Evolutionary conservation across 2,888 invertebrate genomes (phyloP).

Genomic region (Spicauda simplicius): DNA sequence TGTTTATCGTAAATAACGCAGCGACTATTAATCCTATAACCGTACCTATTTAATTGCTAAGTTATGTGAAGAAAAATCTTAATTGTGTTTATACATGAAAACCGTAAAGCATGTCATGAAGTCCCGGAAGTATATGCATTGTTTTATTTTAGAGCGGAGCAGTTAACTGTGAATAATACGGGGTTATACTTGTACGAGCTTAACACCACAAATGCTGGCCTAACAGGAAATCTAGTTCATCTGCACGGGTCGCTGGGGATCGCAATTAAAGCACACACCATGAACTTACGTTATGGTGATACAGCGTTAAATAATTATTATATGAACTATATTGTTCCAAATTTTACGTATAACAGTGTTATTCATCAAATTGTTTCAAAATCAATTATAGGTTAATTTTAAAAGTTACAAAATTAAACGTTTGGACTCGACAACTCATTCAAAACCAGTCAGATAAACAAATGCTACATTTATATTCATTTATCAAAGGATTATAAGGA

Average conservation of each 20-base stretch:
- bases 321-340: not conserved
- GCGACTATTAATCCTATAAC: not conserved
- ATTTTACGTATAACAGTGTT: too few relatives aligned
- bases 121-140: conserved; percentile 48
- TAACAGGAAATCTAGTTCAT: conserved; percentile 72
- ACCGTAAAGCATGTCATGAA: conserved; percentile 47
- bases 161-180: conserved; percentile 57
- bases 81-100: conserved; percentile 17
- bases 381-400: too few relatives aligned
- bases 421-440: too few relatives aligned
- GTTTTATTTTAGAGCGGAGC: conserved; percentile 59
- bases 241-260: conserved; percentile 65
- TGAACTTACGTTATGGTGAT: conserved; percentile 43
- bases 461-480: not conserved
- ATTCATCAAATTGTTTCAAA: too few relatives aligned
- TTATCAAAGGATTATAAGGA: not conserved
- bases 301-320: not conserved
- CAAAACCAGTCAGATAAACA: too few relatives aligned
- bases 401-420: too few relatives aligned
- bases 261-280: conserved; percentile 59
- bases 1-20: not conserved
- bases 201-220: conserved; percentile 44
- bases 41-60: not conserved
- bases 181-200: conserved; percentile 42
- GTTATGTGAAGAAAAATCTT: conserved; percentile 5